Base-by-base conservation (phyloP, 2,797 vertebrate genomes). In the Dendrocincla tyrannina region DNA sequence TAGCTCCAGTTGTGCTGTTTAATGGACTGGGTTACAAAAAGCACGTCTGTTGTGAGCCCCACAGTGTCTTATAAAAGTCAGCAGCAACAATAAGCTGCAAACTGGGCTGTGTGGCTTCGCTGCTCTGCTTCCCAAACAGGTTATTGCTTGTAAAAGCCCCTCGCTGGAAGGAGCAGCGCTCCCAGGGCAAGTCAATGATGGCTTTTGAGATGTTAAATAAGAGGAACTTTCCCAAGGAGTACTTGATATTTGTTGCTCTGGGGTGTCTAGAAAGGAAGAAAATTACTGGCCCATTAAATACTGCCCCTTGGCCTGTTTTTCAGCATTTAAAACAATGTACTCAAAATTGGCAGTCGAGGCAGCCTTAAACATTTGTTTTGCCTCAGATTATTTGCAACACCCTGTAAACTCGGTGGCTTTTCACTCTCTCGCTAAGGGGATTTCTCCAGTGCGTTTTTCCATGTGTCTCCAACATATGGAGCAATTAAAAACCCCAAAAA, bases 351-450 rank as follows among this genome's bases (percentile, higher is more conserved):
- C 93, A 95, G 81, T 4, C 3, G 17, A 80, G 70, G 79, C 90
- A 60, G 70, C 25, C 82, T 93, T 16, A 41, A 94, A 87, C 91
- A 94, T 94, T 96, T 92, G 91, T 91, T 93, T 96, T 91, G 93
- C 95, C 91, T 96, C 74, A 39, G 94, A 94, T 97, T 89, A 87
- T 94, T 96, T 96, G 83, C 93, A 92, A 94, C 97, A 97, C 96
- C 95, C 96, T 72, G 96, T 97, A 97, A 97, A 97, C 89, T 68
- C 2, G 0, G 85, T 79, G 93, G 94, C 94, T 97, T 96, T 83
- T 83, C 37, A 1, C 89, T 96, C 87, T 44, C 91, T 90, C 3
- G 5, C 87, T 50, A 6, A 66, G 62, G 86, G 89, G 88, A 85
- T 85, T 93, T 77, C 78, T 96, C 92, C 73, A 52, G 0, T 56